phyloP scores from a whole-genome alignment of 2,113 vertebrate species.

The Lates calcarifer region DNA sequence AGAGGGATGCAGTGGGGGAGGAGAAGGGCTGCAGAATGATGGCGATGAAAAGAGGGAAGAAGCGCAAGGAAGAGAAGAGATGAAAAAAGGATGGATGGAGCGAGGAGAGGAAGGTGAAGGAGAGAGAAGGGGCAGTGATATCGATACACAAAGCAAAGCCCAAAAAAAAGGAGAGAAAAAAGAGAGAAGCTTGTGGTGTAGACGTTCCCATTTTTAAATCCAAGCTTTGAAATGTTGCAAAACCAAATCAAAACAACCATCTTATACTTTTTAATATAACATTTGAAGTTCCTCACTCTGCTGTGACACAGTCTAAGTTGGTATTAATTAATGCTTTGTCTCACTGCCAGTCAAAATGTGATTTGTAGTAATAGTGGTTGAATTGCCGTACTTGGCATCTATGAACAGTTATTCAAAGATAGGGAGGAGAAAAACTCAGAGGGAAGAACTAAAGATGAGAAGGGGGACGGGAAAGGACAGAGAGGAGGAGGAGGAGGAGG shows the following conservation, averaged over 20 bases:
- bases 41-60: constrained; percentile 55
- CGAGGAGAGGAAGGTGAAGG: neutral
- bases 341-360: constrained; percentile 14
- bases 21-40: constrained; percentile 60
- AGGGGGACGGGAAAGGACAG: constrained; percentile 8
- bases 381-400: constrained; percentile 17
- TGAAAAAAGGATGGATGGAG: constrained; percentile 25
- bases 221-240: constrained; percentile 6
- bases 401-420: constrained; percentile 33
- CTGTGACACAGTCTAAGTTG: constrained; percentile 9
- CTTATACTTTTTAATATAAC: neutral
- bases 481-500: constrained; percentile 30
- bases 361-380: constrained; percentile 13
- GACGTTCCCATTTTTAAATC: constrained; percentile 18
- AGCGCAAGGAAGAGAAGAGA: constrained; percentile 30
- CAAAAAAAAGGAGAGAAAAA: neutral
- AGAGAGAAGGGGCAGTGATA: neutral
- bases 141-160: neutral
- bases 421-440: constrained; percentile 28
- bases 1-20: constrained; percentile 53
- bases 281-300: constrained; percentile 14
- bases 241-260: constrained; percentile 2
- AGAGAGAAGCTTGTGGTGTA: neutral
- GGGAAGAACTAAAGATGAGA: constrained; percentile 13
- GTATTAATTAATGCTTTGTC: constrained; percentile 13